Percentiles rank a stretch among this genome's conserved stretches.
phyloP scores from a whole-genome alignment of 1,140 invertebrate species.

The Drosophila trapezifrons region DNA sequence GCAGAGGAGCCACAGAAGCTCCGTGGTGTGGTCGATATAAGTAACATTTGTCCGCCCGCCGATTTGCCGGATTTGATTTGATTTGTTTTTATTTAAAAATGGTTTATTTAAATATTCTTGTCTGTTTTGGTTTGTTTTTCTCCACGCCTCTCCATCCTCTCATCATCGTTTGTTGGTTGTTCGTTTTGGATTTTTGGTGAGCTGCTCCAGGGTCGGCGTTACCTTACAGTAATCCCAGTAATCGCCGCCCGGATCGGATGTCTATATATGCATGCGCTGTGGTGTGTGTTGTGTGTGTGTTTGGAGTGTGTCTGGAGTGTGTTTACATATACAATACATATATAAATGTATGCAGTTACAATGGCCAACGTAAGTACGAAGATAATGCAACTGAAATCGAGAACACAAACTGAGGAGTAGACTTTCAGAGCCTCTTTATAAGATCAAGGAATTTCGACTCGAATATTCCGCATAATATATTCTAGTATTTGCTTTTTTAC shows the following conservation, averaged over 20 bases:
- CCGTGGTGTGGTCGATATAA: conserved; percentile 47
- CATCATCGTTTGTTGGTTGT: conserved; percentile 23
- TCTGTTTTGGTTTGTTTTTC: conserved; percentile 51
- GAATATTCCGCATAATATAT: conserved; percentile 21
- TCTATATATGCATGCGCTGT: conserved; percentile 38
- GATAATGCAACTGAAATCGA: conserved; percentile 21
- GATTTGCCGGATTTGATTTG: conserved; percentile 67
- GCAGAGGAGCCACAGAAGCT: neutral
- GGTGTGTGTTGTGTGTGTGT: conserved; percentile 21
- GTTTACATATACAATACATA: conserved; percentile 40
- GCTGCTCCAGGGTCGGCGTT: neutral
- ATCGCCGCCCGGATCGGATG: conserved; percentile 43
- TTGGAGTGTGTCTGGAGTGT: conserved; percentile 17
- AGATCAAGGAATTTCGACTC: no score
- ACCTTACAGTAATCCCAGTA: neutral
- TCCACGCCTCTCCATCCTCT: conserved; percentile 12
- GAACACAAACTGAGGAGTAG: conserved; percentile 14
- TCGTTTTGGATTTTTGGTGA: conserved; percentile 5
- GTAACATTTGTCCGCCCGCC: conserved; percentile 47
- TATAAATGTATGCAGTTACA: conserved; percentile 40
- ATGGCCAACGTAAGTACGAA: conserved; percentile 15
- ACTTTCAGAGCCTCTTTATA: neutral
- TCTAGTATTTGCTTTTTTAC: conserved; percentile 10
- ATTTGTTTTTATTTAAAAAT: conserved; percentile 71
- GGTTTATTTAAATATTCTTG: conserved; percentile 75